phyloP scores from a whole-genome alignment of 2,888 invertebrate species.

The Octonoba sinensis region DNA sequence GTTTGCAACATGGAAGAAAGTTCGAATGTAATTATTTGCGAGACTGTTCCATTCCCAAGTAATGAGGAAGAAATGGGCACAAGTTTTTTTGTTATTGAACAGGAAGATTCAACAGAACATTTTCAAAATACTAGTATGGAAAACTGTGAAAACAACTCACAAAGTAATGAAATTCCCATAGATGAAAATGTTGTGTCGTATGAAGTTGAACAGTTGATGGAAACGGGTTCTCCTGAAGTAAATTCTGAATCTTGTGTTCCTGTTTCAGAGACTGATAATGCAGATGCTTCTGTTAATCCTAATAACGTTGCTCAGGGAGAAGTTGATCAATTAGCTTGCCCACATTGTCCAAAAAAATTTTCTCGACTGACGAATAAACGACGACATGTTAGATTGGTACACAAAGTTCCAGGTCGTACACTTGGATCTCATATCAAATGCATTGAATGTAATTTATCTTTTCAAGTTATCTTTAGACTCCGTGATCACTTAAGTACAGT shows the following conservation, averaged over 20 bases:
- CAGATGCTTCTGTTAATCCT: background rate
- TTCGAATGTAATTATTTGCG: constrained; percentile 1
- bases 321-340: constrained; percentile 13
- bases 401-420: constrained; percentile 14
- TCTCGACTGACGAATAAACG: constrained; percentile 14
- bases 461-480: constrained; percentile 24
- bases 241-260: too few species aligned
- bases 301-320: background rate
- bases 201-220: background rate
- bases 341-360: constrained; percentile 22
- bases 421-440: constrained; percentile 26
- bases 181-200: too few species aligned
- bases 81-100: constrained; percentile 16
- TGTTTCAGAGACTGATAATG: background rate
- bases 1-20: constrained; percentile 5
- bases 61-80: constrained; percentile 37
- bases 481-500: constrained; percentile 15
- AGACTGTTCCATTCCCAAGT: constrained; percentile 1
- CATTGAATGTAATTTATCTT: constrained; percentile 33
- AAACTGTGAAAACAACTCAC: background rate
- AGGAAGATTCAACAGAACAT: background rate
- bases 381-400: constrained; percentile 29
- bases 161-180: background rate
- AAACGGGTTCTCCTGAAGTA: background rate
- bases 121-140: background rate